A percentile compares a stretch with the other conserved stretches of the same genome.
Conservation (phyloP, 2,888 invertebrate species). For the Erpobdella octoculata region DNA sequence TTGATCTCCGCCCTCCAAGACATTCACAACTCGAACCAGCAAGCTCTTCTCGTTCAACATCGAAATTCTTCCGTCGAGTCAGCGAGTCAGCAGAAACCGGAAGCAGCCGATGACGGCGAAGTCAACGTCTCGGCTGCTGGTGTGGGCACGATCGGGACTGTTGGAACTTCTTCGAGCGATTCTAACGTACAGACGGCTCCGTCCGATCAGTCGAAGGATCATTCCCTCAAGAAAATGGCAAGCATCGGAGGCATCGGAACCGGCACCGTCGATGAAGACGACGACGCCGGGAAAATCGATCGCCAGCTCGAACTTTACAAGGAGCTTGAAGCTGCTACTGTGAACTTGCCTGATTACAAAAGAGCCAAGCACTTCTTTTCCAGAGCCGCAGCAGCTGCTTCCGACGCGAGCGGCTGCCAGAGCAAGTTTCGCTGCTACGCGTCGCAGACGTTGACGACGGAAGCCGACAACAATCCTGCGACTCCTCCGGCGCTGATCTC, state of each 20-base stretch:
- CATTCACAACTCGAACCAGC: not conserved
- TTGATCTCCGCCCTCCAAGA: constrained; percentile 39
- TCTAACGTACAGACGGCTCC: not conserved
- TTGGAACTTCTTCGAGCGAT: not conserved
- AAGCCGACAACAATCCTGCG: constrained; percentile 9
- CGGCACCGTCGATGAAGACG: not conserved
- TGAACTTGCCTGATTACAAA: not conserved
- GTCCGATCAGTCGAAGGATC: not conserved
- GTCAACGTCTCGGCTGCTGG: not conserved
- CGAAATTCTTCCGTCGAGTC: not conserved
- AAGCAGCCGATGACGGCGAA: not conserved
- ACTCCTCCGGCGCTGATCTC: not conserved
- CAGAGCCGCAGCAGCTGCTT: not conserved
- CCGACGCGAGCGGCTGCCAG: not conserved
- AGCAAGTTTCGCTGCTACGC: not conserved
- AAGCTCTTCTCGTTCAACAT: not conserved
- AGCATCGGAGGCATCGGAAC: constrained; percentile 2
- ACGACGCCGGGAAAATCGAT: too few species aligned
- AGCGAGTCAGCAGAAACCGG: not conserved
- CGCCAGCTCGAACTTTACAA: not conserved
- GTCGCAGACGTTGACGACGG: not conserved
- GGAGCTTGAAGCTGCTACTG: too few species aligned
- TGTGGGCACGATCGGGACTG: not conserved
- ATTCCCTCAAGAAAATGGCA: not conserved
- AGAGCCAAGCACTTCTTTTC: not conserved